phyloP scores from a whole-genome alignment of 2,888 invertebrate genomes.

The Molorchus minor region DNA sequence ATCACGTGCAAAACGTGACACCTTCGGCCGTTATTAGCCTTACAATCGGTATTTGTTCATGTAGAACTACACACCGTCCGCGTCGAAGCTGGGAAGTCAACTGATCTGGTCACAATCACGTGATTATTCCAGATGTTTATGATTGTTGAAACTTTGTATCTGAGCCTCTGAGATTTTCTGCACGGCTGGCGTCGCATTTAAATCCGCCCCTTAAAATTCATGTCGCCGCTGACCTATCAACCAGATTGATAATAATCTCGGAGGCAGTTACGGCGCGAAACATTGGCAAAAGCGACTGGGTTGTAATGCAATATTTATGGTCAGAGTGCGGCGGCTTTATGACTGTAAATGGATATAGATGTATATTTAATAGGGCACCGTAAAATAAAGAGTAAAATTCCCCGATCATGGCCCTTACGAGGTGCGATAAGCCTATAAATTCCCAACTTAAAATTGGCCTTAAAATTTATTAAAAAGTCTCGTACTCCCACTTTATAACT shows the following conservation, averaged over 20 bases:
- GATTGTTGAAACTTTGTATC: too few species aligned
- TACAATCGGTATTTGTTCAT: too few species aligned
- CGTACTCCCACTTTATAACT: too few species aligned
- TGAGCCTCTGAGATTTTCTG: too few species aligned
- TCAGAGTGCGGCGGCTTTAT: conserved; percentile 52
- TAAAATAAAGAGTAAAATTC: conserved; percentile 53
- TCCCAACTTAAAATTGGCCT: conserved; percentile 12
- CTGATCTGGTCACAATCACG: too few species aligned
- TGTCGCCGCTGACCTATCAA: conserved; percentile 9
- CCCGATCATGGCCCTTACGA: conserved; percentile 41
- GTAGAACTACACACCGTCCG: too few species aligned
- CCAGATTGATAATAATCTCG: conserved; percentile 27
- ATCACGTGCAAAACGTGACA: too few species aligned
- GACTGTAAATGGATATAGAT: conserved; percentile 56
- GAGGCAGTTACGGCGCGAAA: conserved; percentile 33
- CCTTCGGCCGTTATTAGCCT: too few species aligned
- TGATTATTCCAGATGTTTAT: too few species aligned
- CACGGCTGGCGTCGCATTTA: too few species aligned
- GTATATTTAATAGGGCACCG: conserved; percentile 56
- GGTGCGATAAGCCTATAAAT: conserved; percentile 21
- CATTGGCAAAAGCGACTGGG: conserved; percentile 42
- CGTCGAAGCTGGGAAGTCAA: too few species aligned
- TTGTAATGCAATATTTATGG: conserved; percentile 55
- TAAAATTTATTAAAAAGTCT: too few species aligned
- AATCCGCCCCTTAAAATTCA: conserved; percentile 2